Conservation (phyloP, 1,140 invertebrate genomes). For the Lordiphosa mommai region DNA sequence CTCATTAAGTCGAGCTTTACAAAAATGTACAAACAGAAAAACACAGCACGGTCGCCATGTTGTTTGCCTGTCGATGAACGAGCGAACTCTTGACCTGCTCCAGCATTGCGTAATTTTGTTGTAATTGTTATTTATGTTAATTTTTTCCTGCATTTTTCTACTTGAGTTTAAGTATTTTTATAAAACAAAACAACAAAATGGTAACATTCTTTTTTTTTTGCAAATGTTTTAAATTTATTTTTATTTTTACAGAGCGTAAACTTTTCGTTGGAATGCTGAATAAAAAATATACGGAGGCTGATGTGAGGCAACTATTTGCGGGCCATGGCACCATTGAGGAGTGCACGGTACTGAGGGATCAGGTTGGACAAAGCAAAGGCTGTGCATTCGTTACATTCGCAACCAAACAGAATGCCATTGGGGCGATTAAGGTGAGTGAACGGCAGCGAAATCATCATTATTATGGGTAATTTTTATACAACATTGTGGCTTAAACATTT, state of each 20-base stretch:
- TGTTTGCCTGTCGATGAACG: constrained; percentile 12
- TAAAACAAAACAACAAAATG: constrained; percentile 27
- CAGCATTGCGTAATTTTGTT: neutral
- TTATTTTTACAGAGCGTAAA: constrained; percentile 93
- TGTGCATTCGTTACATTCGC: constrained; percentile 99
- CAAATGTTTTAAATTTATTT: constrained; percentile 18
- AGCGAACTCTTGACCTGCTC: constrained; percentile 21
- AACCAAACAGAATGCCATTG: constrained; percentile 96
- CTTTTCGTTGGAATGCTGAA: constrained; percentile 99
- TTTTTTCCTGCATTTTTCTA: constrained; percentile 19
- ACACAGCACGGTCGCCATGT: constrained; percentile 17
- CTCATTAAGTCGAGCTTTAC: constrained; percentile 42
- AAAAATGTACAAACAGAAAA: constrained; percentile 16
- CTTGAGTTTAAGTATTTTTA: constrained; percentile 22
- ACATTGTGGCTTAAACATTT: neutral
- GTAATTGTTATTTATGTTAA: constrained; percentile 48
- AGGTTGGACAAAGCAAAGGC: constrained; percentile 95
- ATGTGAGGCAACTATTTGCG: constrained; percentile 95
- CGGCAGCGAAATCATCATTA: neutral
- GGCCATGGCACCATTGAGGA: constrained; percentile 98
- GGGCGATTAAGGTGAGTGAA: constrained; percentile 90
- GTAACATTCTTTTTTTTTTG: constrained; percentile 20
- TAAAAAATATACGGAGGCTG: constrained; percentile 97
- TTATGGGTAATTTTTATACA: neutral
- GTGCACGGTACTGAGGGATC: constrained; percentile 97